A percentile compares a stretch with the other conserved stretches of the same genome.
Evolutionary conservation across 2,113 vertebrate genomes (phyloP).

Genomic region (Leucopternis melanops): DNA sequence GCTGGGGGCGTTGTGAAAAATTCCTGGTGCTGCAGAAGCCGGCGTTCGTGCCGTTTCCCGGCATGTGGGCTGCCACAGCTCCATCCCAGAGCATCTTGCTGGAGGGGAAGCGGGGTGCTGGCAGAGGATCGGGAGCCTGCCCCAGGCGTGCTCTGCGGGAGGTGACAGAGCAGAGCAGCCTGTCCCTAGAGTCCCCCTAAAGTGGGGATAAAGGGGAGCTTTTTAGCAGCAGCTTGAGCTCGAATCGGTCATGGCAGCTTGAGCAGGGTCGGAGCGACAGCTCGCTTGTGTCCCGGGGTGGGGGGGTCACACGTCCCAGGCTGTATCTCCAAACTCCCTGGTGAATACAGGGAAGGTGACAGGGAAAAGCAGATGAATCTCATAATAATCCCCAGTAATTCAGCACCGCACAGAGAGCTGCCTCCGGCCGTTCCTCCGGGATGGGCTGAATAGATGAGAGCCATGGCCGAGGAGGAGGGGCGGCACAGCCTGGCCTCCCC

Average conservation of each 20-base stretch:
- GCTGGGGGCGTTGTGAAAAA: slow-evolving; percentile 41
- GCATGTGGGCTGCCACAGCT: neutral
- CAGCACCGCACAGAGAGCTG: accelerated
- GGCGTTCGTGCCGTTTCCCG: neutral
- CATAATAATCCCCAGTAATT: neutral
- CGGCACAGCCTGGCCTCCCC: neutral
- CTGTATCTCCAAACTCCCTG: neutral
- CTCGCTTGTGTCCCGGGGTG: neutral
- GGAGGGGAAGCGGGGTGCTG: neutral
- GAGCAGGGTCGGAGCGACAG: neutral
- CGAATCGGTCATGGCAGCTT: accelerated
- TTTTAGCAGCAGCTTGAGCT: neutral
- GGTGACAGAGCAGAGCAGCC: neutral
- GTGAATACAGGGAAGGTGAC: neutral
- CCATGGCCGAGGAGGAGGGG: neutral
- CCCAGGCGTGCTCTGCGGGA: neutral
- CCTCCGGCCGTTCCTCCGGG: neutral
- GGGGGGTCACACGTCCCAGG: neutral
- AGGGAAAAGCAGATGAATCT: neutral
- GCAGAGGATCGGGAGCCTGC: neutral
- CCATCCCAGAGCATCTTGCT: neutral
- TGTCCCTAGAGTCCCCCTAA: neutral
- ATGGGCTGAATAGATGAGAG: neutral
- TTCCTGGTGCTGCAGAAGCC: slow-evolving; percentile 16
- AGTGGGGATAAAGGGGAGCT: neutral